Evolutionary conservation across 2,113 vertebrate genomes (phyloP).

Genomic region (Callithrix jacchus): DNA sequence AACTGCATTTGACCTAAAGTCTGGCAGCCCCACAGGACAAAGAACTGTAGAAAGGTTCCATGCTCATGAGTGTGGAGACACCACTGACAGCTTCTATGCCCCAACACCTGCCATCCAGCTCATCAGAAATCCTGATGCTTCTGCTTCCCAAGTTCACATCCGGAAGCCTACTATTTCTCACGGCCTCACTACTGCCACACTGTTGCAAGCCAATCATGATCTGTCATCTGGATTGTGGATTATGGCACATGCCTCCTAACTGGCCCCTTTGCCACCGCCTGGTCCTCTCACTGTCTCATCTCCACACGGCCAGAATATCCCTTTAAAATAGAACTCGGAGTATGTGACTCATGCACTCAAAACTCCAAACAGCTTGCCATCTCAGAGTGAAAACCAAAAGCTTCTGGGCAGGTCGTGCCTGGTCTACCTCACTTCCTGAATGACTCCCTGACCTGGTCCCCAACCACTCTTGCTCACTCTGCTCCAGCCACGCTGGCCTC

Average conservation of each 20-base stretch:
- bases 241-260: not conserved
- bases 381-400: not conserved
- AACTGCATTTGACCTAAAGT: not conserved
- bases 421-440: not conserved
- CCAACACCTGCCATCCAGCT: not conserved
- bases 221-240: not conserved
- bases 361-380: not conserved
- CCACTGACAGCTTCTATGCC: rapidly evolving
- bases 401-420: not conserved
- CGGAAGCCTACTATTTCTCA: not conserved
- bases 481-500: not conserved
- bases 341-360: not conserved
- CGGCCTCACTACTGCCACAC: not conserved
- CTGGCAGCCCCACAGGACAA: not conserved
- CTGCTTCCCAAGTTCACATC: not conserved
- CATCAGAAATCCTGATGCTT: not conserved
- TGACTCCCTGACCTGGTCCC: not conserved
- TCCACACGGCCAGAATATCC: not conserved
- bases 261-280: not conserved
- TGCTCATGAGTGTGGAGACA: not conserved
- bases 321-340: not conserved
- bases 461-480: not conserved
- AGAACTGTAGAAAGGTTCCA: not conserved
- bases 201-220: not conserved
- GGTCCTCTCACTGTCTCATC: too few species aligned